A percentile compares a stretch with the other conserved stretches of the same genome.
Evolutionary conservation across 2,797 vertebrate genomes (phyloP).

Genomic region (Molossus alvarezi): DNA sequence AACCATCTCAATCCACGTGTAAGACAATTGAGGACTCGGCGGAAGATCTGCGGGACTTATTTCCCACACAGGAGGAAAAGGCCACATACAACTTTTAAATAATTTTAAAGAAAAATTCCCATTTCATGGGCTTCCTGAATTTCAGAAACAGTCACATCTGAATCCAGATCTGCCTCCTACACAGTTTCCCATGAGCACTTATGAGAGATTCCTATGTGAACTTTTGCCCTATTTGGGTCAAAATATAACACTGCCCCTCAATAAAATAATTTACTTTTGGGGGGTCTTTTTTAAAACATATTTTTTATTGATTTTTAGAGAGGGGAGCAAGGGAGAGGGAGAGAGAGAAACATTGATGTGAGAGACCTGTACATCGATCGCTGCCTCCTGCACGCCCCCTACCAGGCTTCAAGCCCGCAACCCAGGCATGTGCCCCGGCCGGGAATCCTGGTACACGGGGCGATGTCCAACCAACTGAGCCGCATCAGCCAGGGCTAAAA

Average conservation of each 20-base stretch:
- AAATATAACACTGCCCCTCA: slow-evolving; percentile 62
- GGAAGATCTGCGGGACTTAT: not conserved
- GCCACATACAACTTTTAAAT: slow-evolving; percentile 26
- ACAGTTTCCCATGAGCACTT: not conserved
- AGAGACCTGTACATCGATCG: too few species aligned
- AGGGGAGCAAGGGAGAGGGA: too few species aligned
- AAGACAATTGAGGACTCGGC: not conserved
- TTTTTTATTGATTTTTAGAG: too few species aligned
- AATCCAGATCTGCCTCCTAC: slow-evolving; percentile 37
- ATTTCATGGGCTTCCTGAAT: slow-evolving; percentile 10
- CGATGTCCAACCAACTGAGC: too few species aligned
- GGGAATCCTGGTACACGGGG: too few species aligned
- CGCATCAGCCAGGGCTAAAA: not conserved
- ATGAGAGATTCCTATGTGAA: slow-evolving; percentile 50
- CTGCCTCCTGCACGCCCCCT: too few species aligned
- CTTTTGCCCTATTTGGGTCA: slow-evolving; percentile 16
- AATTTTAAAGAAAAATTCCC: slow-evolving; percentile 20
- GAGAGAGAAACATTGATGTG: too few species aligned
- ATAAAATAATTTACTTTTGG: not conserved
- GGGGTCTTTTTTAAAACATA: too few species aligned
- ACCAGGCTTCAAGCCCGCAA: too few species aligned
- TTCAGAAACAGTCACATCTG: not conserved
- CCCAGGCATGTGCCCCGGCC: too few species aligned
- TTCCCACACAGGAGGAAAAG: slow-evolving; percentile 49
- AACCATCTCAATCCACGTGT: not conserved